phyloP scores from a whole-genome alignment of 2,113 vertebrate genomes.

The Elachura formosa region DNA sequence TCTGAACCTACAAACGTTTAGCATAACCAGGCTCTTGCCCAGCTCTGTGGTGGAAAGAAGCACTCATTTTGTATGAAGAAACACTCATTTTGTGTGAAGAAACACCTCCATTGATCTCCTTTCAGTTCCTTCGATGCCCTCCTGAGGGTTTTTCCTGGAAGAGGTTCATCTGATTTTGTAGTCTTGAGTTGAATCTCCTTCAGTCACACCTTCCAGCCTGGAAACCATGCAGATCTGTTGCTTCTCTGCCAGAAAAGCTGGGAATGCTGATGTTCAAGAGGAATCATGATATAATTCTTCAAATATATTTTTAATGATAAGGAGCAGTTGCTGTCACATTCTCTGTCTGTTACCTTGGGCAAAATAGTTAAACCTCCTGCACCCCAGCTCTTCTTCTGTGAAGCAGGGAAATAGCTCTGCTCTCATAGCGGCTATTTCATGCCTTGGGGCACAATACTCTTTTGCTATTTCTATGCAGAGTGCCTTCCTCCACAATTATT shows the following conservation, averaged over 20 bases:
- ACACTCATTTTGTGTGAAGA: not conserved
- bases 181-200: not conserved
- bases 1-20: not conserved
- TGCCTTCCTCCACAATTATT: not conserved
- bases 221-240: not conserved
- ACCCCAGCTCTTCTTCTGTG: not conserved
- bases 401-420: not conserved
- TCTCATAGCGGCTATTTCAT: not conserved
- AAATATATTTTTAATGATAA: not conserved
- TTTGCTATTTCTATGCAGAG: slow-evolving; percentile 24
- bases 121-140: not conserved
- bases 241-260: not conserved
- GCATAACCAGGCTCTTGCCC: not conserved
- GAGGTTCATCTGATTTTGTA: not conserved
- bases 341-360: not conserved
- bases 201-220: not conserved
- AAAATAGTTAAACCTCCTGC: not conserved
- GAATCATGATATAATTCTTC: not conserved
- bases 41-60: not conserved
- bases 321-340: not conserved
- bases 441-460: not conserved
- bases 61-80: not conserved
- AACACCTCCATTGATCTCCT: not conserved
- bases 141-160: not conserved
- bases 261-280: not conserved